These are phyloP conservation scores for Neolamprologus sp. DNA, from an alignment of 2,113 vertebrate species.

Conservation along the genomic window DNA sequence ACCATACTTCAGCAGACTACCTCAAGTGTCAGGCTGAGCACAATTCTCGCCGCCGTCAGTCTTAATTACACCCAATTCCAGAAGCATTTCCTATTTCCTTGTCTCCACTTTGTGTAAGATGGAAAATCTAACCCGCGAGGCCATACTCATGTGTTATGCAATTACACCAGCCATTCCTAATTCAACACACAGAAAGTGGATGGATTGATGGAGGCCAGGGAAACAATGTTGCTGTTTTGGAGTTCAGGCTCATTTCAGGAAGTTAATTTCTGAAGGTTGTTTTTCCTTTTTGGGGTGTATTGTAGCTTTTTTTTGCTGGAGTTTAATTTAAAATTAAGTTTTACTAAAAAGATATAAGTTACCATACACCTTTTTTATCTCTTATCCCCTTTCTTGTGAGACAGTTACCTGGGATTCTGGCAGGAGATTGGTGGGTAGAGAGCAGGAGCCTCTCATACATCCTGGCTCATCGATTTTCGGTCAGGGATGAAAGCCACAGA, in stretches of 20 bases:
- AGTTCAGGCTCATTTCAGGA: conserved; percentile 1
- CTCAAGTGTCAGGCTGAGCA: conserved; percentile 36
- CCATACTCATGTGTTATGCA: conserved; percentile 51
- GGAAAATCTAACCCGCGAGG: conserved; percentile 54
- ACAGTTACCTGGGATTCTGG: conserved; percentile 43
- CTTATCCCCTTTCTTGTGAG: conserved; percentile 30
- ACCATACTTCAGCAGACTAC: conserved; percentile 37
- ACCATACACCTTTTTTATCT: neutral
- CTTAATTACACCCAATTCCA: conserved; percentile 62
- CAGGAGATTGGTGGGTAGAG: conserved; percentile 57
- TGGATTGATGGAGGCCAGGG: conserved; percentile 31
- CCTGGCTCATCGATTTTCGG: conserved; percentile 65
- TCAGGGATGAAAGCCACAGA: conserved; percentile 67
- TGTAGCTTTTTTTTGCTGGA: neutral
- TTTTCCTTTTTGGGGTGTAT: neutral
- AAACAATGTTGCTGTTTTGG: neutral
- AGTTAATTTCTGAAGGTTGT: neutral
- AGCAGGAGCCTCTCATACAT: conserved; percentile 53
- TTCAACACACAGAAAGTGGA: conserved; percentile 25
- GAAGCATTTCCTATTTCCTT: conserved; percentile 61
- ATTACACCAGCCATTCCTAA: conserved; percentile 61
- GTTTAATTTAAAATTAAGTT: neutral
- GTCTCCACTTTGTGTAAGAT: conserved; percentile 58
- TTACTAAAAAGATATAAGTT: neutral
- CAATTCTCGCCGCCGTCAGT: conserved; percentile 49